Conservation (phyloP, 2,797 vertebrate species). For the Dendrocincla fuliginosa region DNA sequence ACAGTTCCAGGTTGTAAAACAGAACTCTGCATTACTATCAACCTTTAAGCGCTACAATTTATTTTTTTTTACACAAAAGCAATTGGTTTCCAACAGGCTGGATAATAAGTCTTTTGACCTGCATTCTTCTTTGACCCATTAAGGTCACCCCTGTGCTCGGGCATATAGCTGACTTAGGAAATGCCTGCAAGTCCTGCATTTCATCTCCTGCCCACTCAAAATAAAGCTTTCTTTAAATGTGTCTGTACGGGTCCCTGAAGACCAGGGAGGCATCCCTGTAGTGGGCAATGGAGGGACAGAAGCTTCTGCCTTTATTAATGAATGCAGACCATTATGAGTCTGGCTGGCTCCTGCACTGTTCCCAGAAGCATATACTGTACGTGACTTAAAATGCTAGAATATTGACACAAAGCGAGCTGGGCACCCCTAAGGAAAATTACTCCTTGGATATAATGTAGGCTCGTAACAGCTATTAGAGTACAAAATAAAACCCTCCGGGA, state of each 20-base stretch:
- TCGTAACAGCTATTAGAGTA: constrained; percentile 99
- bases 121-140: constrained; percentile 86
- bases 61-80: constrained; percentile 84
- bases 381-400: constrained; percentile 99
- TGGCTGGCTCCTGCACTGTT: constrained; percentile 95
- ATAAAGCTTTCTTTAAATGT: constrained; percentile 99
- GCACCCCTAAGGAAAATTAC: constrained; percentile 98
- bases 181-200: constrained; percentile 85
- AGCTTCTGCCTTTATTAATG: constrained; percentile 99
- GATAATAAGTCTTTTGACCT: constrained; percentile 98
- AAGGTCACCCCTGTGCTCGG: constrained; percentile 84
- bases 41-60: constrained; percentile 83
- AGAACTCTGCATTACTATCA: constrained; percentile 74
- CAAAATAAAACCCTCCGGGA: constrained; percentile 97
- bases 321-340: constrained; percentile 99
- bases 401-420: constrained; percentile 96
- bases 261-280: constrained; percentile 89
- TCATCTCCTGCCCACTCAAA: constrained; percentile 88
- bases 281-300: constrained; percentile 95
- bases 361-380: constrained; percentile 98
- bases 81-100: constrained; percentile 95
- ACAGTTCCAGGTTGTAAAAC: constrained; percentile 63
- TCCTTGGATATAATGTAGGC: constrained; percentile 99
- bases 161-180: constrained; percentile 82
- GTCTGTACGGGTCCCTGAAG: constrained; percentile 87